phyloP scores from a whole-genome alignment of 1,140 invertebrate species.

The Lucilia cuprina region DNA sequence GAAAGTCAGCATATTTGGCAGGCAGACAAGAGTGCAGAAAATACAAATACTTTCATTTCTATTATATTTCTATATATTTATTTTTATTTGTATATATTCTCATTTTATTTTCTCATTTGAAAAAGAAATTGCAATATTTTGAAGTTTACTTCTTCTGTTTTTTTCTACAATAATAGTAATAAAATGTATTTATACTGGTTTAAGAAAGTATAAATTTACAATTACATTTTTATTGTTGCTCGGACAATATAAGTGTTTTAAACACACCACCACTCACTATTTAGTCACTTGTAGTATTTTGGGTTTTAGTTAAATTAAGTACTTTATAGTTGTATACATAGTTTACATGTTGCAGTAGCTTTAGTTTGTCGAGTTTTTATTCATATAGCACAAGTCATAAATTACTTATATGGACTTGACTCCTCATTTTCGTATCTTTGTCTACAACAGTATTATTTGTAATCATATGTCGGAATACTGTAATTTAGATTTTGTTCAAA shows the following conservation, averaged over 20 bases:
- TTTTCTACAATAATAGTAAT: not conserved
- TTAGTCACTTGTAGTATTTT: too few relatives aligned
- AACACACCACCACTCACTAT: too few relatives aligned
- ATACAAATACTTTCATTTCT: not conserved
- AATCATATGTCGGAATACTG: too few relatives aligned
- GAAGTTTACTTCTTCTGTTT: not conserved
- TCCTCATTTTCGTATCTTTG: not conserved
- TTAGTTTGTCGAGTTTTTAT: too few relatives aligned
- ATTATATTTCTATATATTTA: not conserved
- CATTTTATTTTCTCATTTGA: not conserved
- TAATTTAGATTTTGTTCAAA: not conserved
- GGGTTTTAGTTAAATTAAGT: too few relatives aligned
- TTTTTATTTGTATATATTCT: not conserved
- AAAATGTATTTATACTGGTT: not conserved
- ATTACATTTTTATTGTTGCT: not conserved
- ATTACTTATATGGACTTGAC: not conserved
- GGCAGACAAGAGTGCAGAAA: not conserved
- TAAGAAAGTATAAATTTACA: not conserved
- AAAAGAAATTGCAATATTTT: not conserved
- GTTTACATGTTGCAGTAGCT: too few relatives aligned
- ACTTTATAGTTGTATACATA: too few relatives aligned
- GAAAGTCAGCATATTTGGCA: not conserved
- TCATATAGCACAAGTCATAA: conserved; percentile 10
- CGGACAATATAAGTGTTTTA: not conserved
- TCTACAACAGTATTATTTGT: not conserved